Conservation (phyloP, 2,888 invertebrate species). For the Zygaena filipendulae region DNA sequence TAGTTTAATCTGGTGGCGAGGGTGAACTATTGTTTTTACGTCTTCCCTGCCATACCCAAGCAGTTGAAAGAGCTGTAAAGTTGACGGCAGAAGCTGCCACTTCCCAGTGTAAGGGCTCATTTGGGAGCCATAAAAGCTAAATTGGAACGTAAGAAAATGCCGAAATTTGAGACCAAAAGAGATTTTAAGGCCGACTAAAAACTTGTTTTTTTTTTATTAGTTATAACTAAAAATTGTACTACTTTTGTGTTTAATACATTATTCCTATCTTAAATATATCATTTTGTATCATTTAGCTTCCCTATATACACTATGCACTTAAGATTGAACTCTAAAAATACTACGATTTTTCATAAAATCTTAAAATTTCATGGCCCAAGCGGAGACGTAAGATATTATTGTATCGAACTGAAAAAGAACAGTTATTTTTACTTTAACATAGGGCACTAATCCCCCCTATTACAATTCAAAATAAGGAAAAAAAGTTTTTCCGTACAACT, state of each 20-base stretch:
- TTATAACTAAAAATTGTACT: neutral
- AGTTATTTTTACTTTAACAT: neutral
- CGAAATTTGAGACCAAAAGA: slow-evolving; percentile 5
- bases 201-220: neutral
- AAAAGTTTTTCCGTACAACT: neutral
- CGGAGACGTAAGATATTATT: neutral
- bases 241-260: too few species aligned
- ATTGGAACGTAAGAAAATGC: slow-evolving; percentile 3
- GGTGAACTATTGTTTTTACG: slow-evolving; percentile 12
- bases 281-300: too few species aligned
- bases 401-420: neutral
- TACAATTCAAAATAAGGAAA: neutral
- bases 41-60: slow-evolving; percentile 17
- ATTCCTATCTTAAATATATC: too few species aligned
- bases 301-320: too few species aligned
- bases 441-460: neutral
- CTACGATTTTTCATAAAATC: too few species aligned
- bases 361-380: neutral
- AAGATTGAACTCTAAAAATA: too few species aligned
- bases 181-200: slow-evolving; percentile 3
- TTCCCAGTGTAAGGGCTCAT: neutral
- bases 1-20: slow-evolving; percentile 12
- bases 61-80: slow-evolving; percentile 15
- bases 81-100: slow-evolving; percentile 3
- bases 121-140: slow-evolving; percentile 6